Base-by-base conservation (phyloP, 1,140 invertebrate genomes). In the Mercenaria mercenaria region DNA sequence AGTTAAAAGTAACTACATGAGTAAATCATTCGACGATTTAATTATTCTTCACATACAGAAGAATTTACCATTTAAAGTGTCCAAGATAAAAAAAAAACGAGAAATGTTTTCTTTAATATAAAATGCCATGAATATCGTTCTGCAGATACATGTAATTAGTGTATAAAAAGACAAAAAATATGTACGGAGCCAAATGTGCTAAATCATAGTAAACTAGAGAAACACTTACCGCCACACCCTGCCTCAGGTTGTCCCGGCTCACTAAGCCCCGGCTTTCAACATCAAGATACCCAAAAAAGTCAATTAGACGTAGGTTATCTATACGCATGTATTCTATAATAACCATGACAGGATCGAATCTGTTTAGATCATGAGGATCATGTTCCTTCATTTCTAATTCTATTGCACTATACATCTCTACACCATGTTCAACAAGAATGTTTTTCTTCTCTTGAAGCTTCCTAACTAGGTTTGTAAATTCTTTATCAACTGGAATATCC, bases 281-380 rank as follows among this genome's bases (percentile, higher is more conserved):
- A 88, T 94, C 94, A 32, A 94, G 74, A 81, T 89, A 92, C 59
- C 94, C 92, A 88, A 95, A 95, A 52, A 95, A 85, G 82, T 95
- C 94, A 64, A 95, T 94, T 2, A 95, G 79, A 50, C 94, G 85
- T n/a, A 95, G 92, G 86, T 95, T 95, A 88, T 95, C 93, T 77
- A 94, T 92, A 50, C 92, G 91, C 93, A 94, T 95, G 74, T 93
- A 95, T 72, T 95, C 94, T 29, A 95, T 92, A 52, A 95, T 74
- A 13, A 94, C 92, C 84, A 94, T 81, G 26, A 94, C 92, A 0
- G 94, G 93, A 76, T 95, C 93, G 80, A 92, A 94, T 41, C 83
- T 72, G 50, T 91, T 92, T 11, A 94, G 92, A 52, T 93, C 92
- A 85, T 92, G 91, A 13, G 92, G 92, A 52, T 94, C 93, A 64